These are phyloP conservation scores for Barypeithes pellucidus DNA, from an alignment of 2,888 invertebrate genomes.

Conservation along the genomic window DNA sequence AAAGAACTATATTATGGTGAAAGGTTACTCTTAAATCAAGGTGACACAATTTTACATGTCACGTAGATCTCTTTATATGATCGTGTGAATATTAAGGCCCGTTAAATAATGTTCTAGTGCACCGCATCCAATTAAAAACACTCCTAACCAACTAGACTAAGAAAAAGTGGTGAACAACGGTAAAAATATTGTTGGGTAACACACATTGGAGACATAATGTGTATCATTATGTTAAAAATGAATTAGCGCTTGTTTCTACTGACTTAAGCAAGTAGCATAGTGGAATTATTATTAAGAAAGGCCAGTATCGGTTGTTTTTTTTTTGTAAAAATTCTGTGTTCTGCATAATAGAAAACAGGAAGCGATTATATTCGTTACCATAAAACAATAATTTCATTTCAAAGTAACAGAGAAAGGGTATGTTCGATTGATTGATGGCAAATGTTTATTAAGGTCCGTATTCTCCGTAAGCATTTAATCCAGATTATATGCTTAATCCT, in stretches of 20 bases:
- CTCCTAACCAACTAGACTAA: slow-evolving; percentile 23
- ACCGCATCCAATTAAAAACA: slow-evolving; percentile 22
- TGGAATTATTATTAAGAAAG: slow-evolving; percentile 6
- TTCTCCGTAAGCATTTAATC: no score
- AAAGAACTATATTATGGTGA: not conserved
- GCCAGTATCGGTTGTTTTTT: slow-evolving; percentile 8
- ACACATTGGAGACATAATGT: slow-evolving; percentile 26
- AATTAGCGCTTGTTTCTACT: slow-evolving; percentile 25
- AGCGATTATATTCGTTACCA: no score
- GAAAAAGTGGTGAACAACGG: slow-evolving; percentile 17
- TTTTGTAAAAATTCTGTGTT: slow-evolving; percentile 13
- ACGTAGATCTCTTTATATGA: slow-evolving; percentile 19
- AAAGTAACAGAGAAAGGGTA: no score
- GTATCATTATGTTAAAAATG: slow-evolving; percentile 26
- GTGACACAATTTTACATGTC: slow-evolving; percentile 23
- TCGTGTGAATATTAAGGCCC: slow-evolving; percentile 31
- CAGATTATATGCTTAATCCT: no score
- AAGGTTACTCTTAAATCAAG: slow-evolving; percentile 22
- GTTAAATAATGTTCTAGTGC: slow-evolving; percentile 12
- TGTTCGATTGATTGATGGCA: no score
- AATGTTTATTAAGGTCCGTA: no score
- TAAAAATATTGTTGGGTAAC: slow-evolving; percentile 30
- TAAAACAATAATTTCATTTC: no score
- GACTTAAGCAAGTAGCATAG: slow-evolving; percentile 13
- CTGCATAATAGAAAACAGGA: no score